Evolutionary conservation across 2,888 invertebrate species (phyloP), one percentile per base, ranked within the genome.

Genomic region (Agrochola macilenta): DNA sequence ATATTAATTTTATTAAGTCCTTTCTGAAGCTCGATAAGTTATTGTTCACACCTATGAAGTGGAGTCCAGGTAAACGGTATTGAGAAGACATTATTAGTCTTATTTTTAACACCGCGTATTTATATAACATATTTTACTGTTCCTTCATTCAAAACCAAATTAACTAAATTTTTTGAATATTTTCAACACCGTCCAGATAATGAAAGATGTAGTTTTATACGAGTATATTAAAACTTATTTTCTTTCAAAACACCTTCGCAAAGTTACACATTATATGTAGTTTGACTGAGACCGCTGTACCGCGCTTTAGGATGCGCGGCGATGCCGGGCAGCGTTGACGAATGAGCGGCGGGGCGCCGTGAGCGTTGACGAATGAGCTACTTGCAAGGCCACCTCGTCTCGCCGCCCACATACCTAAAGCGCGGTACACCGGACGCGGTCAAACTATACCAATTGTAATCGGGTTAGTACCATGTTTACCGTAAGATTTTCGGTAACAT

Each of bases 21-120:
- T 49, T 57, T 58, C 26, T 20, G 46, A 83, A 84, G 78, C 81
- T 84, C 78, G 74, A 72, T 54, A 54, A 35, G 17, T 46, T 64
- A 60, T 57, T 60, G 11, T 46, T 49, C 35, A 61, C 66, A 52
- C 39, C 14, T 14, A 17, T 65, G 26, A 78, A 61, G 39, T 35
- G 39, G 57, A 68, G 58, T 79, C 23, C n/a, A 52, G n/a, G 5
- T 30, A 30, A 43, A 43, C 0, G 17, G n/a, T 26, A 52, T 81
- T 20, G 14, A 39, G 23, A 26, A n/a, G 5, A 39, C 26, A 17
- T 54, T 54, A 58, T 54, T 54, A 64, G 52, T 54, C 43, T 64
- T 49, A 66, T 63, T 57, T 57, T 52, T 65, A 71, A 60, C 71
- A 69, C 71, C 68, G 52, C 68, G 5, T 69, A 35, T 54, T 11